Evolutionary conservation across 1,140 invertebrate genomes (phyloP).

Genomic region (Drosophila repleta): DNA sequence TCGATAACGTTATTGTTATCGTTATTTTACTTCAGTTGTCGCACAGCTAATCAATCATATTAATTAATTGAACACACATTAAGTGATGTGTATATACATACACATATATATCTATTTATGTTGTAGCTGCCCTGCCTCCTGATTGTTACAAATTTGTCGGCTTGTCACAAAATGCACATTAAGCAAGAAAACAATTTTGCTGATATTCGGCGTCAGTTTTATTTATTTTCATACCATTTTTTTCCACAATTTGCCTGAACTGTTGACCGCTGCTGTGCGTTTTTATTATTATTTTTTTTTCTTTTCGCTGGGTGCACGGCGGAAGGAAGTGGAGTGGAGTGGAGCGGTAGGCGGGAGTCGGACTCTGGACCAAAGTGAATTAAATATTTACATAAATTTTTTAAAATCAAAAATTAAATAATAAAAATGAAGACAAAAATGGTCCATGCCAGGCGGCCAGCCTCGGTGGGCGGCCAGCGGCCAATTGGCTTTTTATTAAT

Average conservation of each 20-base stretch:
- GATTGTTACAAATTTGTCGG: background rate
- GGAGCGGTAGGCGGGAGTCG: background rate
- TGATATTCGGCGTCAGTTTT: constrained; percentile 26
- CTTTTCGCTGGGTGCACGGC: background rate
- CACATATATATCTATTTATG: background rate
- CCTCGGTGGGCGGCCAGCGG: constrained; percentile 17
- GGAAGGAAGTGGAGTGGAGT: constrained; percentile 6
- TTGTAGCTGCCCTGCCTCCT: background rate
- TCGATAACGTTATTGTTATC: constrained; percentile 17
- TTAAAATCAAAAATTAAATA: constrained; percentile 75
- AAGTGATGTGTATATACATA: background rate
- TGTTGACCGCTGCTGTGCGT: constrained; percentile 29
- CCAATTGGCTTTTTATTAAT: constrained; percentile 72
- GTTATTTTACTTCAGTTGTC: background rate
- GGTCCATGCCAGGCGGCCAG: background rate
- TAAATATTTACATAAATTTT: constrained; percentile 72
- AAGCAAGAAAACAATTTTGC: constrained; percentile 45
- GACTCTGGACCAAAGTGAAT: constrained; percentile 39
- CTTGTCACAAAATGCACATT: constrained; percentile 35
- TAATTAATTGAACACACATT: constrained; percentile 7
- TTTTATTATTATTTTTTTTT: constrained; percentile 18
- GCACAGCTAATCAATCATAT: constrained; percentile 1
- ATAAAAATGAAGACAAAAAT: constrained; percentile 41
- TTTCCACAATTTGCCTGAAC: constrained; percentile 12
- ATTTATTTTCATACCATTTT: constrained; percentile 21